A percentile compares a stretch with the other conserved stretches of the same genome.
These are phyloP conservation scores for Stegana nigrithorax DNA, from an alignment of 2,888 invertebrate genomes.

Conservation along the genomic window DNA sequence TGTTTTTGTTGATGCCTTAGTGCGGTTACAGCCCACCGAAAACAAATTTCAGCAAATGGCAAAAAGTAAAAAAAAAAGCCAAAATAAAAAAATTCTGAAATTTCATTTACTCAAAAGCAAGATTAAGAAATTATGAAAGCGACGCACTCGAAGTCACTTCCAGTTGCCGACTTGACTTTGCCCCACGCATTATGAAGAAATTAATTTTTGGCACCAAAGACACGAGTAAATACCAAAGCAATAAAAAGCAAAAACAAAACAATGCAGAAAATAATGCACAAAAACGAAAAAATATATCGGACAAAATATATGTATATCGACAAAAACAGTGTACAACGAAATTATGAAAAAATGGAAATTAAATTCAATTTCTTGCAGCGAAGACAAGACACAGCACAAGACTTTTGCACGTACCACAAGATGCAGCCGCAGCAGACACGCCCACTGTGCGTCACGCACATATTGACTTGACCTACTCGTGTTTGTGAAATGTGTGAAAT, in stretches of 20 bases:
- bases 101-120: background rate
- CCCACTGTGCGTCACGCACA: constrained; percentile 18
- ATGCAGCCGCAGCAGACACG: constrained; percentile 27
- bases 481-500: constrained; percentile 9
- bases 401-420: background rate
- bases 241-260: background rate
- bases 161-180: background rate
- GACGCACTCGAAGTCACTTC: background rate
- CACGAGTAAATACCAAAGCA: no score
- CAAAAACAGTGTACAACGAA: background rate
- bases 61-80: no score
- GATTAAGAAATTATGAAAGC: constrained; percentile 20
- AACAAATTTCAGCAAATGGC: no score
- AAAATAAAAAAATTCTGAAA: background rate
- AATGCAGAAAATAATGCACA: background rate
- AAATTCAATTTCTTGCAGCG: constrained; percentile 53
- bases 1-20: background rate
- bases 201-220: constrained; percentile 48
- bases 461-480: constrained; percentile 7
- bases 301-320: no score
- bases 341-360: constrained; percentile 36
- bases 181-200: constrained; percentile 58
- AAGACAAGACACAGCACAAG: no score
- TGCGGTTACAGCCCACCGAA: constrained; percentile 6
- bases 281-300: no score